These are phyloP conservation scores for Puffinus mauretanicus DNA, from an alignment of 2,113 vertebrate species.

Conservation along the genomic window DNA sequence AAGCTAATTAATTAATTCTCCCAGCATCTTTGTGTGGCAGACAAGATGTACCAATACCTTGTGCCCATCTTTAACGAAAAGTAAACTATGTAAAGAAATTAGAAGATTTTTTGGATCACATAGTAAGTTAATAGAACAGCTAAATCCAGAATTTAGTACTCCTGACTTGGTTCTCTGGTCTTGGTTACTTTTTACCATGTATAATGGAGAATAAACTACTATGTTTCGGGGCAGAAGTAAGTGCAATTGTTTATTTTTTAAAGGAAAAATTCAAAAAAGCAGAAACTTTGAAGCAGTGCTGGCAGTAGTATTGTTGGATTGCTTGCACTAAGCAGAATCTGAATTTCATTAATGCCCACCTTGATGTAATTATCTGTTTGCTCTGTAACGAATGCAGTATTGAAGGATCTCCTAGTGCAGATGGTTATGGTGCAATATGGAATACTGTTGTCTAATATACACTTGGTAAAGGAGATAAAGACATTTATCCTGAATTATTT, in stretches of 20 bases:
- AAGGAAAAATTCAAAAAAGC: background rate
- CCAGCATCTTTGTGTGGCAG: background rate
- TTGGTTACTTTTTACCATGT: background rate
- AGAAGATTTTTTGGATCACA: background rate
- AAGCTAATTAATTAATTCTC: background rate
- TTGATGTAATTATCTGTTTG: background rate
- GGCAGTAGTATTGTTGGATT: background rate
- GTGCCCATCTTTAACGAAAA: background rate
- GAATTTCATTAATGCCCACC: background rate
- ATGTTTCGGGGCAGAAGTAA: background rate
- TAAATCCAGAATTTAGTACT: background rate
- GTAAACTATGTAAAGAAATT: background rate
- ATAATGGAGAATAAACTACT: background rate
- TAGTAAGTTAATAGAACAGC: background rate
- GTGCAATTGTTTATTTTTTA: background rate
- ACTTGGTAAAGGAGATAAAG: background rate
- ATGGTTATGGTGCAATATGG: background rate
- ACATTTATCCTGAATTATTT: background rate
- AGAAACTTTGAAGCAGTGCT: background rate
- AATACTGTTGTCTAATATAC: background rate
- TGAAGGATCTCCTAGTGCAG: background rate
- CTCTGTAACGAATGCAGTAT: background rate
- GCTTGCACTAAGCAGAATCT: background rate
- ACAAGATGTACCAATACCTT: background rate
- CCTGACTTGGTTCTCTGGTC: background rate